These are phyloP conservation scores for Cecidostiba fungosa DNA, from an alignment of 2,888 invertebrate genomes.

Conservation along the genomic window DNA sequence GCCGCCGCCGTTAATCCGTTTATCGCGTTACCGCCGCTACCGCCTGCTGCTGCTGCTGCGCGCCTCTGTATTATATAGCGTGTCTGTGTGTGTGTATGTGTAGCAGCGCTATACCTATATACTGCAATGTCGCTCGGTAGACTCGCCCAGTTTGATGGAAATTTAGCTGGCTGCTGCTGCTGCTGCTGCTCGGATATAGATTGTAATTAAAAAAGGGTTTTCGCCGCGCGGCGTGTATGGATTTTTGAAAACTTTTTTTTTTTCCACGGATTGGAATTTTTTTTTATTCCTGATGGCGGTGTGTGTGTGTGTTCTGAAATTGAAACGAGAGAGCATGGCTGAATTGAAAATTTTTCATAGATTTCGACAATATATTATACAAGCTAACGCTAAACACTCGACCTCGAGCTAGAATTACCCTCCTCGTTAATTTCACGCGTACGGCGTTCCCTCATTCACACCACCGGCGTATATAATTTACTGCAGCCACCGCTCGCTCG, in stretches of 20 bases:
- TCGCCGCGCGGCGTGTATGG: no score
- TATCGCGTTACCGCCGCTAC: conserved; percentile 79
- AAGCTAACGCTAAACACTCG: neutral
- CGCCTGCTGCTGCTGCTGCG: conserved; percentile 61
- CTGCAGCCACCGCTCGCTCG: neutral
- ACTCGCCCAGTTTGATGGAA: neutral
- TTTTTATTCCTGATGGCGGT: no score
- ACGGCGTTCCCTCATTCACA: neutral
- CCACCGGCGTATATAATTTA: neutral
- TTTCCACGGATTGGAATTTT: no score
- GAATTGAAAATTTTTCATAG: no score
- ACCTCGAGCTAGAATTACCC: neutral
- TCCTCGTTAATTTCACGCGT: neutral
- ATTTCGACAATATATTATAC: no score
- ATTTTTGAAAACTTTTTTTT: no score
- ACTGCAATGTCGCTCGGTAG: neutral
- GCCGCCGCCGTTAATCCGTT: conserved; percentile 79
- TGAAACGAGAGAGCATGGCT: no score
- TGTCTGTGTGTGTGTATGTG: neutral
- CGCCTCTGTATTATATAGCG: neutral
- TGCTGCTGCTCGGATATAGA: no score
- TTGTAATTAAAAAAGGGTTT: no score
- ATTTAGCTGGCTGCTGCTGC: conserved; percentile 7
- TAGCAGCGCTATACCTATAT: neutral
- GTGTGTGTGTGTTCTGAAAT: no score